These are phyloP conservation scores for Drosophila rellima DNA, from an alignment of 2,888 invertebrate genomes.

Conservation along the genomic window DNA sequence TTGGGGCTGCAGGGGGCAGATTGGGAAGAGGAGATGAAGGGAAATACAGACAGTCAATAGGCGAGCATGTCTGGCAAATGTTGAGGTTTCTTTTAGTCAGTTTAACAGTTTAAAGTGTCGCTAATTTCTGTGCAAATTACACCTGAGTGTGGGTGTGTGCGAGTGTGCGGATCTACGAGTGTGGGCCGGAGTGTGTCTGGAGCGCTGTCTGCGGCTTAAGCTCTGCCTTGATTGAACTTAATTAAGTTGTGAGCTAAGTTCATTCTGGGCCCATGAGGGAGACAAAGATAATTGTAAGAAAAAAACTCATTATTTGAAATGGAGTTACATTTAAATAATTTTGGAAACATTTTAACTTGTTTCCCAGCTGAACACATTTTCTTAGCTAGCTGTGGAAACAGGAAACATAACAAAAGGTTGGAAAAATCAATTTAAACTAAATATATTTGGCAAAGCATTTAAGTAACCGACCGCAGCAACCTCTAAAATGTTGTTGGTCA, in stretches of 20 bases:
- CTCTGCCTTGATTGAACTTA: conserved; percentile 54
- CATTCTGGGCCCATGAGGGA: background rate
- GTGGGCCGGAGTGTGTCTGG: conserved; percentile 16
- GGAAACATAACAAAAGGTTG: background rate
- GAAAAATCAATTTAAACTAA: conserved; percentile 37
- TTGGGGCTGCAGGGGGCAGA: background rate
- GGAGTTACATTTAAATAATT: conserved; percentile 1
- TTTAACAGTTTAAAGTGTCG: conserved; percentile 52
- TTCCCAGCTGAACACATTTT: conserved; percentile 1
- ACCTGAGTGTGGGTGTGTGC: conserved; percentile 39
- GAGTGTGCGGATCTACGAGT: background rate
- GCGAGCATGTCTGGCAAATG: conserved; percentile 43
- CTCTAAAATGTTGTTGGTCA: conserved; percentile 38
- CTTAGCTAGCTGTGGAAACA: background rate
- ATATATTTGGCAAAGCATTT: conserved; percentile 41
- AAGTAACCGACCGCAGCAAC: conserved; percentile 43
- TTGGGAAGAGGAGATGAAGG: background rate
- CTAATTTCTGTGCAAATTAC: conserved; percentile 68
- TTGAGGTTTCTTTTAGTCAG: conserved; percentile 42
- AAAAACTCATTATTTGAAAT: background rate
- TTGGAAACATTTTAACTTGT: conserved; percentile 4
- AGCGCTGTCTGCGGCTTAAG: conserved; percentile 55
- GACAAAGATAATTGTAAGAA: background rate
- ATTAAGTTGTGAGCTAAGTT: conserved; percentile 54
- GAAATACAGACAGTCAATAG: conserved; percentile 26